phyloP scores from a whole-genome alignment of 2,888 invertebrate genomes.

The Heliconius charithonia region DNA sequence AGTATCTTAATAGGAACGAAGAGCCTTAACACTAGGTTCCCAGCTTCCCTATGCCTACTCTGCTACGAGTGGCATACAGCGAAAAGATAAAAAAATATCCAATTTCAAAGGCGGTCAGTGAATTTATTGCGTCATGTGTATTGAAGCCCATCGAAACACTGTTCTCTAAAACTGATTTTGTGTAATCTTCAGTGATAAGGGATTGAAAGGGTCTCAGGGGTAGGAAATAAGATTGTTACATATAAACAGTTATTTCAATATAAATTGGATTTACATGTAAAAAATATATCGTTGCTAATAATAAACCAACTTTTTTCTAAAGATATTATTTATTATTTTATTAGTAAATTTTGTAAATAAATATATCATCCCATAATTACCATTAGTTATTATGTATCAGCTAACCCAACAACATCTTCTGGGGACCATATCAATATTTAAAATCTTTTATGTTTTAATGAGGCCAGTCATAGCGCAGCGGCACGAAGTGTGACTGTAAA shows the following conservation, averaged over 20 bases:
- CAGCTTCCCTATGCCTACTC: too few species aligned
- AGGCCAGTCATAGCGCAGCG: too few species aligned
- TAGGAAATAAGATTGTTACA: not conserved
- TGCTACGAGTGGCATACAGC: too few species aligned
- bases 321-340: not conserved
- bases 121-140: not conserved
- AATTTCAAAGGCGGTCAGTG: not conserved
- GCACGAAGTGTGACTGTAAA: too few species aligned
- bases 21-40: too few species aligned
- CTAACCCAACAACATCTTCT: too few species aligned
- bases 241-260: conserved; percentile 10
- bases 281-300: not conserved
- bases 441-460: too few species aligned
- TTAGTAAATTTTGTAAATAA: not conserved
- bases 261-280: conserved; percentile 1
- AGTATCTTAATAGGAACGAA: too few species aligned
- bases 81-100: too few species aligned
- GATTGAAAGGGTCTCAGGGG: conserved; percentile 24
- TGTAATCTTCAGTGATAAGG: conserved; percentile 30
- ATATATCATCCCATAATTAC: too few species aligned
- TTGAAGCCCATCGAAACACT: conserved; percentile 17
- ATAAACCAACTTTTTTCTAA: not conserved
- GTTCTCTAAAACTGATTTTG: conserved; percentile 24
- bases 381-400: too few species aligned
- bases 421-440: too few species aligned